Percentiles rank a stretch among this genome's conserved stretches.
Conservation (phyloP, 2,797 vertebrate species). For the Crenuchus spilurus region DNA sequence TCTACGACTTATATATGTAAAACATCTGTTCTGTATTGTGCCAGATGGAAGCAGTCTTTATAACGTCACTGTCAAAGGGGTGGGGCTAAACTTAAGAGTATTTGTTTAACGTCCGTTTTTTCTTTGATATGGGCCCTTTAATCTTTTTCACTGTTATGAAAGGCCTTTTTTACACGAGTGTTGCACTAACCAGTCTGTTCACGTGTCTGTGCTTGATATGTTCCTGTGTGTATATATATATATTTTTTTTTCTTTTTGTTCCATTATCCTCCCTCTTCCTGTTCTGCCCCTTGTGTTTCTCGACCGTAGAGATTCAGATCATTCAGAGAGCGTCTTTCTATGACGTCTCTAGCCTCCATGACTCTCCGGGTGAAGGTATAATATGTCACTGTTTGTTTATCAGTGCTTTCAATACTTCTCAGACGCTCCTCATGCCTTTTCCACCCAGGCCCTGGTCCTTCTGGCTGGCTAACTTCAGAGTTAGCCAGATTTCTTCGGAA, state of each 20-base stretch:
- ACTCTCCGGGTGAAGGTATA: constrained; percentile 93
- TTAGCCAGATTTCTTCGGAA: constrained; percentile 30
- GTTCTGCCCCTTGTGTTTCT: constrained; percentile 72
- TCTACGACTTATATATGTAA: too few relatives aligned
- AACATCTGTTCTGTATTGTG: too few relatives aligned
- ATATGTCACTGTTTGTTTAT: constrained; percentile 70
- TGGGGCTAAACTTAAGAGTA: too few relatives aligned
- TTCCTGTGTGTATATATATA: too few relatives aligned
- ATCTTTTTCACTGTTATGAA: too few relatives aligned
- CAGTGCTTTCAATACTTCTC: constrained; percentile 67
- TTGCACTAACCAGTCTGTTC: constrained; percentile 49
- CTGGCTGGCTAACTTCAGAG: constrained; percentile 33
- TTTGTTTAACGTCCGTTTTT: too few relatives aligned
- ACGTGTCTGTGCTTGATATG: constrained; percentile 61
- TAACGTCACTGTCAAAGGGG: too few relatives aligned
- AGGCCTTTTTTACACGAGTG: not conserved
- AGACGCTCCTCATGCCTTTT: constrained; percentile 82
- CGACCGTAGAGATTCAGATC: constrained; percentile 94
- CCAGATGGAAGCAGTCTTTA: too few relatives aligned
- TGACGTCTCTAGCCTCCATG: constrained; percentile 97
- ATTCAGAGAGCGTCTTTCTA: constrained; percentile 99
- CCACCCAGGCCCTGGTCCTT: constrained; percentile 45
- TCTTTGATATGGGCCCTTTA: too few relatives aligned
- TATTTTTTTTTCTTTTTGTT: constrained; percentile 58
- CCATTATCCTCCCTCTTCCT: constrained; percentile 6